Conservation (phyloP, 1,140 invertebrate genomes). For the Gerris buenoi region DNA sequence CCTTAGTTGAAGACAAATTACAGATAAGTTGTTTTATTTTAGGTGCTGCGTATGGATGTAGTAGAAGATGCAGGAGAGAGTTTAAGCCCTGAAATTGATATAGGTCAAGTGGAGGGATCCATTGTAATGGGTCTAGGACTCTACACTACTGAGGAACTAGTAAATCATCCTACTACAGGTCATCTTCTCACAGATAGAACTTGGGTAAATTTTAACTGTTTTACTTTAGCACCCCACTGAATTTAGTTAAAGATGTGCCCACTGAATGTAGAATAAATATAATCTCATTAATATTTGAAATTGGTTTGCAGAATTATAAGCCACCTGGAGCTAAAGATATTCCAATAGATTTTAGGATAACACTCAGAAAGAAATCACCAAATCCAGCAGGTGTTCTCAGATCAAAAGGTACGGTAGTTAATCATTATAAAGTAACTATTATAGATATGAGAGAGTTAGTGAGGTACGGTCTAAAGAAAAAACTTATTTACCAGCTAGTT, state of each 20-base stretch:
- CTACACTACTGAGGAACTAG: conserved; percentile 56
- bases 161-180: conserved; percentile 44
- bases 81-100: conserved; percentile 59
- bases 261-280: too few relatives aligned
- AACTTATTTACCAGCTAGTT: too few relatives aligned
- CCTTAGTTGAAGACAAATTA: too few relatives aligned
- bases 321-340: conserved; percentile 69
- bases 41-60: conserved; percentile 43
- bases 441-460: too few relatives aligned
- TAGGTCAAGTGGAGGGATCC: conserved; percentile 76
- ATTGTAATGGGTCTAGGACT: conserved; percentile 77
- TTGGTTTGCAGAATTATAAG: conserved; percentile 48
- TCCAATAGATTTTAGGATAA: conserved; percentile 64
- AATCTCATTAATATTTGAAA: background rate
- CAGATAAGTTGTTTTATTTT: too few relatives aligned
- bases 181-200: conserved; percentile 54
- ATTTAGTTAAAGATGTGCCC: too few relatives aligned
- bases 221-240: too few relatives aligned
- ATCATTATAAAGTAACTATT: too few relatives aligned
- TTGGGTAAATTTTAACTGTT: conserved; percentile 50
- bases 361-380: conserved; percentile 47
- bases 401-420: conserved; percentile 69
- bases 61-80: conserved; percentile 60
- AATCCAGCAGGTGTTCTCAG: conserved; percentile 55
- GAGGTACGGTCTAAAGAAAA: too few relatives aligned